Conservation (phyloP, 2,888 invertebrate species). For the Melanophora roralis region DNA sequence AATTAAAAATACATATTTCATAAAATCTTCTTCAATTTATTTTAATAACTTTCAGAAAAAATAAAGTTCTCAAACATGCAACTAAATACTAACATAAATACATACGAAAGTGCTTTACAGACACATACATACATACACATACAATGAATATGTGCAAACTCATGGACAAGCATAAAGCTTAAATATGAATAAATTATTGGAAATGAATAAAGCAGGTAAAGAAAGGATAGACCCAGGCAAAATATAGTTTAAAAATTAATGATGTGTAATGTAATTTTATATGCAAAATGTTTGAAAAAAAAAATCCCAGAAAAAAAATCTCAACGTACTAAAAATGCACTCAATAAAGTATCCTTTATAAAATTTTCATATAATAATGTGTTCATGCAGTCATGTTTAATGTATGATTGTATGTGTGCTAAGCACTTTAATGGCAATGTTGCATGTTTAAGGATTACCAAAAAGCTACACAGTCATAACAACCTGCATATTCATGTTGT, state of each 20-base stretch:
- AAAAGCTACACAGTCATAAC: neutral
- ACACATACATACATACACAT: neutral
- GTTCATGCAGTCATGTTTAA: neutral
- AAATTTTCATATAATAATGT: too few species aligned
- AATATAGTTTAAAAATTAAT: constrained; percentile 55
- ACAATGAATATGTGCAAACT: neutral
- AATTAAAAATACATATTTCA: too few species aligned
- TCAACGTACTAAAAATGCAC: neutral
- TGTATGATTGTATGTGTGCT: neutral
- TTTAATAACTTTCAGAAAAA: too few species aligned
- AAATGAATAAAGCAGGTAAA: neutral
- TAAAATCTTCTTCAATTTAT: too few species aligned
- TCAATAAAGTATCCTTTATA: neutral
- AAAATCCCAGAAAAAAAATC: neutral
- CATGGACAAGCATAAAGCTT: constrained; percentile 1
- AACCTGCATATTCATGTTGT: too few species aligned
- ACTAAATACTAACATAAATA: too few species aligned
- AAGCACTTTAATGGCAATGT: constrained; percentile 9
- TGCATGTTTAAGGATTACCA: constrained; percentile 27
- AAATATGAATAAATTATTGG: constrained; percentile 40
- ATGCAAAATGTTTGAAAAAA: constrained; percentile 28
- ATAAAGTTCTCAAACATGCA: too few species aligned
- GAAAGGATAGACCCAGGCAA: neutral
- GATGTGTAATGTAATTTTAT: constrained; percentile 55
- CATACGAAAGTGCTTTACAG: too few species aligned